Base-by-base conservation (phyloP, 2,797 vertebrate genomes). In the Melanotaenia trifasciata region DNA sequence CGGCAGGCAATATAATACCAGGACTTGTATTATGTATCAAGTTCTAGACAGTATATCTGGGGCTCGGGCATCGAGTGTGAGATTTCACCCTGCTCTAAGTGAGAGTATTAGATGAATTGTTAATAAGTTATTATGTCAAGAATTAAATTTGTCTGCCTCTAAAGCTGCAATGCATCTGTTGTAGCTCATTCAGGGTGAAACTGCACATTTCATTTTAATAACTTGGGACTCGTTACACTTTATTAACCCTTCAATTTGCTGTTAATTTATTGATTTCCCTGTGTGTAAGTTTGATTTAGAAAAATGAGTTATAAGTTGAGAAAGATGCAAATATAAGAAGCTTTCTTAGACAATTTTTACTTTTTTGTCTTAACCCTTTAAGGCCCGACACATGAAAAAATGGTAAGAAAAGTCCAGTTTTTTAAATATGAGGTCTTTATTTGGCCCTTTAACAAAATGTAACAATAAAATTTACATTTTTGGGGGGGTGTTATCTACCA, bases 1-100 rank as follows among this genome's bases (percentile, higher is more conserved):
- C 87, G 90, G 75, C 76, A 58, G 58, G 78, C 83, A 28, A 74
- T 57, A 77, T 68, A 79, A 87, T 78, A 79, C 73, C 71, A 58
- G 54, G 59, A 75, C 70, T 75, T 45, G 72, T 78, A 80, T 85
- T 76, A 78, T 71, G 70, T 84, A 75, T 84, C 84, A 64, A 47
- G 70, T 81, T 75, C 62, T 65, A 58, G 82, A 81, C 63, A 40
- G 69, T 33, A 20, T 72, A 75, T 78, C 83, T 79, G 58, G 76
- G 74, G 68, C 68, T 58, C 47, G 54, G 70, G 74, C 64, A 66
- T 67, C 8, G 5, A 82, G 75, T 66, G 73, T 83, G 67, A 56
- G 65, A 76, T 83, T 85, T 86, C 72, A 78, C 57, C 72, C 68
- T 47, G 66, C 63, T 61, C 65, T 67, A 85, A 70, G 79, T 64